phyloP scores from a whole-genome alignment of 1,140 invertebrate genomes.

The Rhopalosiphum maidis region DNA sequence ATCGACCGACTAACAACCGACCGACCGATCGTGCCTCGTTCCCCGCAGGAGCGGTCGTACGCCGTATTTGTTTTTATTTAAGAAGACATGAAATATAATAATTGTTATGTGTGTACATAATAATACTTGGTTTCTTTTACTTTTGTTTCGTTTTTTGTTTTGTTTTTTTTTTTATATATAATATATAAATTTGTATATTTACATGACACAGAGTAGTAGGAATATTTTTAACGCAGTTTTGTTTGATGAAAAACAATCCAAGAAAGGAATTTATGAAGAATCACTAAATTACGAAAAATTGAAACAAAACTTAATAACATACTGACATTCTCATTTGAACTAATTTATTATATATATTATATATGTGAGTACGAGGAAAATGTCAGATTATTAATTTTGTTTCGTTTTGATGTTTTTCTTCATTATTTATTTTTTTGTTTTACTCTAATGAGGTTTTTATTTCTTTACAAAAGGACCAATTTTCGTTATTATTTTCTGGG shows the following conservation, averaged over 20 bases:
- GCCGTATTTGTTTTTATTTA: not conserved
- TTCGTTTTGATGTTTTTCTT: not conserved
- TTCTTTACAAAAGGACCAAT: constrained; percentile 36
- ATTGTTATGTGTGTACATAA: constrained; percentile 13
- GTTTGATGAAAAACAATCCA: constrained; percentile 8
- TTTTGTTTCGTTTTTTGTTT: not conserved
- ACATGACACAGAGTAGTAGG: constrained; percentile 17
- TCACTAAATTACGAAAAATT: not conserved
- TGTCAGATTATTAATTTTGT: constrained; percentile 12
- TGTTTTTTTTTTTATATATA: not conserved
- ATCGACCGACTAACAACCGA: not conserved
- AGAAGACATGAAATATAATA: not conserved
- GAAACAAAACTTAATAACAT: not conserved
- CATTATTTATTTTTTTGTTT: not conserved
- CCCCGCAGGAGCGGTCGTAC: not conserved
- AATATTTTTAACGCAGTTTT: constrained; percentile 11
- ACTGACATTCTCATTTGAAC: not conserved
- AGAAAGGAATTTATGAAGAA: not conserved
- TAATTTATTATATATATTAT: not conserved
- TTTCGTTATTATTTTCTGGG: not conserved
- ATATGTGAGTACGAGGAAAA: not conserved
- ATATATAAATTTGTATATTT: not conserved
- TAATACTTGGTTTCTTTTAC: not conserved
- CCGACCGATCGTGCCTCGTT: not conserved
- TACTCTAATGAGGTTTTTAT: not conserved